These are phyloP conservation scores for Chymomyza fuscimana DNA, from an alignment of 2,888 invertebrate genomes.

Conservation along the genomic window DNA sequence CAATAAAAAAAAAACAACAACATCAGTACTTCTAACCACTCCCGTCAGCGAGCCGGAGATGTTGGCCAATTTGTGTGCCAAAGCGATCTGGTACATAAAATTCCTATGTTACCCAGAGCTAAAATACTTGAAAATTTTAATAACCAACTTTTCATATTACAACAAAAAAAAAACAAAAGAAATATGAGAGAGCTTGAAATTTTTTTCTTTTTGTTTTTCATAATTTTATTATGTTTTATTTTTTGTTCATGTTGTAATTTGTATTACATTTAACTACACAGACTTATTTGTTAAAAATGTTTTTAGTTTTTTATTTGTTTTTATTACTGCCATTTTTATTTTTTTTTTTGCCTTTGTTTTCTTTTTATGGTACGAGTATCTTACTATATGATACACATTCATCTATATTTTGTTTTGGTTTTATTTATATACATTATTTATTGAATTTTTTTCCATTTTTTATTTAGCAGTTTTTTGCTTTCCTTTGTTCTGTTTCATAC, in stretches of 20 bases:
- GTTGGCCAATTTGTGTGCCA: constrained; percentile 9
- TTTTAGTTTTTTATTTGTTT: constrained; percentile 23
- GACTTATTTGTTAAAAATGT: constrained; percentile 64
- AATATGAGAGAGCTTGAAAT: neutral
- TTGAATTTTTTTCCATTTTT: neutral
- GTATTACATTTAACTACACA: constrained; percentile 77
- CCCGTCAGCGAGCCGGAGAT: neutral
- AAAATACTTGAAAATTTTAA: constrained; percentile 18
- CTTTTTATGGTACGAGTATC: neutral
- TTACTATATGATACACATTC: constrained; percentile 41
- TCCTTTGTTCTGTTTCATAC: neutral
- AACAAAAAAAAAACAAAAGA: too few relatives aligned
- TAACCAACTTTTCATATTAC: neutral
- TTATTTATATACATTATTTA: neutral
- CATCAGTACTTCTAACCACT: neutral
- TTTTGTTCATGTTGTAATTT: constrained; percentile 54
- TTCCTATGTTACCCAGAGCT: neutral
- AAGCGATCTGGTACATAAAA: neutral
- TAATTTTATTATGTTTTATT: constrained; percentile 72
- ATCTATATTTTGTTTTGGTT: constrained; percentile 36
- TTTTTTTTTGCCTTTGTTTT: neutral
- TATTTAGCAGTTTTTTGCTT: neutral
- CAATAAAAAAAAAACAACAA: neutral
- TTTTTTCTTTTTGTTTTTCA: constrained; percentile 52
- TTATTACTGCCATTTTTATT: constrained; percentile 14